Evolutionary conservation across 2,797 vertebrate species (phyloP).

Genomic region (Knipowitschia caucasica): DNA sequence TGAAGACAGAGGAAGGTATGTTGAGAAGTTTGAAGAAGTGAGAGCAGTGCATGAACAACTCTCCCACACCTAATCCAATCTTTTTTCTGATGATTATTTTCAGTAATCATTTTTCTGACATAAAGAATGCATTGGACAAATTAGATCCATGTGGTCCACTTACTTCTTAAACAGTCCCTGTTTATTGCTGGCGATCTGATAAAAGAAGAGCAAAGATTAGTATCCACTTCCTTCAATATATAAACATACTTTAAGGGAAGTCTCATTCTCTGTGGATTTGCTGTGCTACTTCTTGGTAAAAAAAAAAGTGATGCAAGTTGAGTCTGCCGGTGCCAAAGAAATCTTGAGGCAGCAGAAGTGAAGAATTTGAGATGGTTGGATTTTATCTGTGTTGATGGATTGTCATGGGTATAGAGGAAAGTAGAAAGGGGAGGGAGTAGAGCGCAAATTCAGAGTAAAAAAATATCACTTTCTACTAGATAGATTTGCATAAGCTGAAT

Average conservation of each 20-base stretch:
- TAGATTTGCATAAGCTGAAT: conserved; percentile 62
- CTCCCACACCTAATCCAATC: too few relatives aligned
- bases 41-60: too few relatives aligned
- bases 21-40: too few relatives aligned
- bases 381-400: conserved; percentile 63
- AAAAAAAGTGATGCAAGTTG: conserved; percentile 35
- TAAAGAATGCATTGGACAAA: conserved; percentile 14
- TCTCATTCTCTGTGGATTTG: conserved; percentile 19
- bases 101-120: background rate
- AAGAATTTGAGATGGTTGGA: conserved; percentile 32
- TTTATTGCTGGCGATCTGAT: conserved; percentile 40
- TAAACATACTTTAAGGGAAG: conserved; percentile 38
- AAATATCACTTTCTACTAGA: conserved; percentile 45
- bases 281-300: conserved; percentile 23
- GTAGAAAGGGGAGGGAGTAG: conserved; percentile 7
- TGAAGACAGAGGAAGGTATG: too few relatives aligned
- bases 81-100: too few relatives aligned
- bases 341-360: conserved; percentile 41
- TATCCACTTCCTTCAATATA: conserved; percentile 20
- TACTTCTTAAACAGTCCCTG: conserved; percentile 17
- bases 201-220: conserved; percentile 42
- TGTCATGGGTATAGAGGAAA: conserved; percentile 44
- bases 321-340: conserved; percentile 29
- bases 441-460: conserved; percentile 28
- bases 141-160: conserved; percentile 39